A percentile compares a stretch with the other conserved stretches of the same genome.
phyloP scores from a whole-genome alignment of 1,140 invertebrate species.

The Magallana angulata region DNA sequence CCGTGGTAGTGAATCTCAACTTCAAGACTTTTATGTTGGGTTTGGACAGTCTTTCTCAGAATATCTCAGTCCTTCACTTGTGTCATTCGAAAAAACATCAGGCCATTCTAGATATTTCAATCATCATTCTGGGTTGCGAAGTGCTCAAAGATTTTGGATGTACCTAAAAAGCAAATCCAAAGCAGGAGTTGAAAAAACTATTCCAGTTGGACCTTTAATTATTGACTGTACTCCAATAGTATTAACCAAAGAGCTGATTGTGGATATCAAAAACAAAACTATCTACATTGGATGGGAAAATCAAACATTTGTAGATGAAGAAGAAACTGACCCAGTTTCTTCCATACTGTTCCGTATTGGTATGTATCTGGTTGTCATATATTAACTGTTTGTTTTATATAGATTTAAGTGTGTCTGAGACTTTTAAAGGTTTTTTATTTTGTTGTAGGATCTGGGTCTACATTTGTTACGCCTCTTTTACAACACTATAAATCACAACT shows the following conservation, averaged over 20 bases:
- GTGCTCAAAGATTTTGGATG: slow-evolving; percentile 52
- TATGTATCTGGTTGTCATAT: neutral
- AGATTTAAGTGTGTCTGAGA: no score
- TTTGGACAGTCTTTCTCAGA: slow-evolving; percentile 35
- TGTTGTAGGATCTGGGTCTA: neutral
- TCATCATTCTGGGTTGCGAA: slow-evolving; percentile 50
- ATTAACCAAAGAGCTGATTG: neutral
- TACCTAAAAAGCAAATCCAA: slow-evolving; percentile 58
- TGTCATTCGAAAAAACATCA: slow-evolving; percentile 48
- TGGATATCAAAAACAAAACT: slow-evolving; percentile 9
- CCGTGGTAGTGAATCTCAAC: slow-evolving; percentile 39
- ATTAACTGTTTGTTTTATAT: neutral
- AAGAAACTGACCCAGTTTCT: slow-evolving; percentile 49
- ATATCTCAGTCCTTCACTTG: slow-evolving; percentile 50
- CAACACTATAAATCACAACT: slow-evolving; percentile 6
- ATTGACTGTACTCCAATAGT: slow-evolving; percentile 61
- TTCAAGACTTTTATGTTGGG: slow-evolving; percentile 45
- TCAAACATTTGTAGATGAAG: slow-evolving; percentile 48
- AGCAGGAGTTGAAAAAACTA: slow-evolving; percentile 49
- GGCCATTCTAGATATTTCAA: slow-evolving; percentile 42
- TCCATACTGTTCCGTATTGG: slow-evolving; percentile 52
- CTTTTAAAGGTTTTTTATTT: neutral
- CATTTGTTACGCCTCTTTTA: slow-evolving; percentile 41
- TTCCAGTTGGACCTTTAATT: slow-evolving; percentile 61
- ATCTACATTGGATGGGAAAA: slow-evolving; percentile 53